These are phyloP conservation scores for Aphelinus atriplicis DNA, from an alignment of 1,140 invertebrate species.

Conservation along the genomic window DNA sequence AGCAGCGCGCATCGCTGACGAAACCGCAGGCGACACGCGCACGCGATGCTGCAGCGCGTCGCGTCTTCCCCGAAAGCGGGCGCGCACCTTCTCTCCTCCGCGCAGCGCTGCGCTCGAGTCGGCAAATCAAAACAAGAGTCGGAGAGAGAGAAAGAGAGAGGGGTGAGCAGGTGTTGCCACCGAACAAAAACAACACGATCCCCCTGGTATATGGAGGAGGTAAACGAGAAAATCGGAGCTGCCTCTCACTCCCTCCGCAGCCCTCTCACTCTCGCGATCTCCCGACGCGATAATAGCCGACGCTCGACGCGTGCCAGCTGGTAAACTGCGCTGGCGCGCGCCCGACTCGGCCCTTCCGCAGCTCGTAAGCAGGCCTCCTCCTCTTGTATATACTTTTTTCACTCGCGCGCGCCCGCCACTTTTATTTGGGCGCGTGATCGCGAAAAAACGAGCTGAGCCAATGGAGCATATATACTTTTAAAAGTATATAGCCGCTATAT, in stretches of 20 bases:
- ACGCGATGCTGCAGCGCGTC: background rate
- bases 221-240: slow-evolving; percentile 27
- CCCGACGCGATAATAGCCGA: slow-evolving; percentile 29
- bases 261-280: slow-evolving; percentile 1
- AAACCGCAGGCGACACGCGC: slow-evolving; percentile 20
- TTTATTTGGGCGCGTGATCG: background rate
- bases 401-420: background rate
- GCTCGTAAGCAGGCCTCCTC: background rate
- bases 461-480: too few species aligned
- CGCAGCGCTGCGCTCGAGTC: too few species aligned
- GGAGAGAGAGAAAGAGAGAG: background rate
- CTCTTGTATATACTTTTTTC: background rate
- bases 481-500: too few species aligned
- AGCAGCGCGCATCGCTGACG: too few species aligned
- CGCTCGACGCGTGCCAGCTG: slow-evolving; percentile 38
- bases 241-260: background rate
- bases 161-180: slow-evolving; percentile 26
- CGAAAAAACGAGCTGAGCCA: slow-evolving; percentile 1
- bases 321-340: slow-evolving; percentile 20
- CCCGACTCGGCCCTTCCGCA: background rate
- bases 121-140: slow-evolving; percentile 34
- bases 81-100: background rate
- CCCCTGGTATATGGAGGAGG: background rate
- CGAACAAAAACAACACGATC: slow-evolving; percentile 29
- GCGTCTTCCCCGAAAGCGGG: slow-evolving; percentile 31